Base-by-base conservation (phyloP, 2,797 vertebrate species). In the Pampus argenteus region DNA sequence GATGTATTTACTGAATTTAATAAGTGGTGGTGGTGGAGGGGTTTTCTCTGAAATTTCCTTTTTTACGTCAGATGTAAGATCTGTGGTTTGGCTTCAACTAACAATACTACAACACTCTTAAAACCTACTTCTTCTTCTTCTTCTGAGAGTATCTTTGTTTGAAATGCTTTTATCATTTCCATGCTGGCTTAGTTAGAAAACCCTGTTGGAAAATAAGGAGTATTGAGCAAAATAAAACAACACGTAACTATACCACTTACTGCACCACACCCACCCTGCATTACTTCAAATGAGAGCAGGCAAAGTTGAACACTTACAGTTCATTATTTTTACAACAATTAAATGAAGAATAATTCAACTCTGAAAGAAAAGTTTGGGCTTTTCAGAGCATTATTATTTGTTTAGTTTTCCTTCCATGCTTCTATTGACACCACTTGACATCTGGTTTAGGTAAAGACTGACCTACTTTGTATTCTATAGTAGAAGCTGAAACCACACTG, bases 231-330 rank as follows among this genome's bases (percentile, higher is more conserved):
- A 49, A 60, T 36, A 5, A 40, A 15, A 51, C 1, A 26, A 23
- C 17, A 38, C 3, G 4, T 1, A 29, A n/a, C 9, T 36, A 34
- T 3, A 45, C 0, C n/a, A 14, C 26, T 2, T 26, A 17, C 20
- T 49, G 62, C 47, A 50, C 22, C 58, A 57, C 45, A 60, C 42
- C 50, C 47, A 11, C 31, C 22, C 50, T 42, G 45, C 14, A 17
- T 23, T 11, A 23, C 9, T 23, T 56, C 31, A 38, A 65, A 45
- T 0, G 0, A 6, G 8, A 34, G 22, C 1, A 23, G 55, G 6
- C 1, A 29, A 42, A 28, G 9, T n/a, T 56, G 4, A 52, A 51
- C 18, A 38, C 28, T 50, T n/a, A 5, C 8, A 23, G 26, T 26
- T 26, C 6, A 54, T 23, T n/a, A 38, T 36, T 20, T 66, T 9